phyloP scores from a whole-genome alignment of 2,797 vertebrate genomes.

The Gymnoscopelus microlampas region DNA sequence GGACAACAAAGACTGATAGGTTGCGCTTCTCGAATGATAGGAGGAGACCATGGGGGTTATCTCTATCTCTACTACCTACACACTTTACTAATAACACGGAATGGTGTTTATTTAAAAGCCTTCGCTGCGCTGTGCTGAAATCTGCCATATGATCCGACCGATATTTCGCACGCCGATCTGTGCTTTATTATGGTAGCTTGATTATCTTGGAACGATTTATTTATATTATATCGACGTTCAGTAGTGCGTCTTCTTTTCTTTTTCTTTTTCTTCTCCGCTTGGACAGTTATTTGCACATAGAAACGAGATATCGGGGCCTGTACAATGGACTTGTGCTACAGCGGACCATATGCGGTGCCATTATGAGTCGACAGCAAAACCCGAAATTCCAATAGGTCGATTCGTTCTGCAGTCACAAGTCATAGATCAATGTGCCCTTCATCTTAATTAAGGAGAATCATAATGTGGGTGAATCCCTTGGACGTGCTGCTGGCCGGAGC shows the following conservation, averaged over 20 bases:
- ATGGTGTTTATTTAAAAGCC: constrained; percentile 3
- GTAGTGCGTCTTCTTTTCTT: constrained; percentile 12
- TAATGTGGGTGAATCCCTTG: constrained; percentile 95
- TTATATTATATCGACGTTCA: constrained; percentile 53
- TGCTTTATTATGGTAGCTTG: constrained; percentile 2
- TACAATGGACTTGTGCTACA: constrained; percentile 7
- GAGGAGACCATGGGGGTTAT: too few relatives aligned
- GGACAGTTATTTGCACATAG: background rate
- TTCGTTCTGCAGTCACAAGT: background rate
- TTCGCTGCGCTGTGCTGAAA: background rate
- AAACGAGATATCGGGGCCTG: background rate
- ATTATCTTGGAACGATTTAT: constrained; percentile 26
- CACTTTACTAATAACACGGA: background rate
- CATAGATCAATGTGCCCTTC: constrained; percentile 69
- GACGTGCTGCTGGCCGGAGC: constrained; percentile 96
- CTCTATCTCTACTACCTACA: background rate
- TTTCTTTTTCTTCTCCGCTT: background rate
- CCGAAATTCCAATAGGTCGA: background rate
- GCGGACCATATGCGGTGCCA: background rate
- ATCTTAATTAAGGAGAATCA: constrained; percentile 31
- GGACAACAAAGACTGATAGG: constrained; percentile 66
- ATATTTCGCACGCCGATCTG: constrained; percentile 23
- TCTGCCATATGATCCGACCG: background rate
- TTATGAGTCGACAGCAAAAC: too few relatives aligned
- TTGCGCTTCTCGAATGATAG: constrained; percentile 14